Evolutionary conservation across 1,140 invertebrate species (phyloP).

Genomic region (Frieseomelitta varia): DNA sequence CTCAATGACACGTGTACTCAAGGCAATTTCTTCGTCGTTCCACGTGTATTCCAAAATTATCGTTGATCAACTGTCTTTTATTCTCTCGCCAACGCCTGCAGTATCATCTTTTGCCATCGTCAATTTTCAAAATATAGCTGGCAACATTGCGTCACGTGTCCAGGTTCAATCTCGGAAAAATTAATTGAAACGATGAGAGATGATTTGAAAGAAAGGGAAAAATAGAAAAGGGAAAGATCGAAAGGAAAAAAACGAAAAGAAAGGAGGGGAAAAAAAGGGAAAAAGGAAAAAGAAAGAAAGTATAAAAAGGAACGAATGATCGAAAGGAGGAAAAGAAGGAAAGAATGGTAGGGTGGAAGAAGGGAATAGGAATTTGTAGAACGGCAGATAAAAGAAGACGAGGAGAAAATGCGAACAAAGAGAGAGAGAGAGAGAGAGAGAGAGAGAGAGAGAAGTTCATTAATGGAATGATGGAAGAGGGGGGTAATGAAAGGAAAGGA

Average conservation of each 20-base stretch:
- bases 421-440: background rate
- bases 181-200: background rate
- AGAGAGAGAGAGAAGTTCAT: background rate
- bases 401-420: no score
- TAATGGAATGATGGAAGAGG: no score
- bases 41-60: constrained; percentile 42
- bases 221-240: background rate
- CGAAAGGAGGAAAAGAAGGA: no score
- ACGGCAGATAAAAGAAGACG: no score
- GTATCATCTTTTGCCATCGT: background rate
- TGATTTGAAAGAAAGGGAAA: background rate
- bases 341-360: no score
- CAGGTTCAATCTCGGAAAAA: background rate
- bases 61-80: constrained; percentile 38
- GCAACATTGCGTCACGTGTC: background rate
- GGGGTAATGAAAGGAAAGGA: background rate
- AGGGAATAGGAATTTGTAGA: no score
- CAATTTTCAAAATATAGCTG: background rate
- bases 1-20: constrained; percentile 31
- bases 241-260: background rate
- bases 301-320: background rate
- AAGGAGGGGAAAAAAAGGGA: no score
- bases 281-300: no score
- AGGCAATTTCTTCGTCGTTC: constrained; percentile 17
- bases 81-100: constrained; percentile 13